Base-by-base conservation (phyloP, 1,140 invertebrate species). In the silkworm (Bombyx mori) region DNA sequence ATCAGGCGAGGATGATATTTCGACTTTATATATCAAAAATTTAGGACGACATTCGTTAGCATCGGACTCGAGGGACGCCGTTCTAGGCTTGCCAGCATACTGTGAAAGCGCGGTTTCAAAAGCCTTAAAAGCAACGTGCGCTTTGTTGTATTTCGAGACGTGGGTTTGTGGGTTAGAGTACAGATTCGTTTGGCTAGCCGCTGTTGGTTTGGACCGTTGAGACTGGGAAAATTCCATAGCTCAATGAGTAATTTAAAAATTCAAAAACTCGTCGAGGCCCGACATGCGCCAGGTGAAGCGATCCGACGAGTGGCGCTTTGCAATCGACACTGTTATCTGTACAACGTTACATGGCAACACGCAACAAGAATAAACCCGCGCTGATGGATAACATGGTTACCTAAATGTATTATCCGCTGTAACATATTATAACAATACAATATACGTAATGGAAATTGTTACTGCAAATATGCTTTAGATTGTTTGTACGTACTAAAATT, bases 221-320 rank as follows among this genome's bases (percentile, higher is more conserved):
- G 73, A 73, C 75, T 74, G 69, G 71, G 64, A 75, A 70, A 75
- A 83, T 88, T 82, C 83, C 86, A 85, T 86, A 73, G 82, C 66
- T 88, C 87, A 88, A 88, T 88, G 87, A 88, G 85, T 86, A 88
- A 87, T 88, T 88, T 88, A 88, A 88, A 88, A 88, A 88, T 88
- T 88, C 87, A 88, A 88, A 88, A 86, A 88, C 84, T 83, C 86
- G 83, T 85, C 76, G 80, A 75, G 78, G 62, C 72, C 71, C 65
- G 63, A 69, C 69, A 70, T 77, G 65, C 69, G 76, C 74, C 75
- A 77, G 72, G 71, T 73, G 74, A 77, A 70, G 74, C 77, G 75
- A 80, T 79, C 68, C 77, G 76, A 69, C 73, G 66, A 80, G 75
- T 75, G 69, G 69, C 54, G 75, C 75, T 71, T 68, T 72, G 77